Evolutionary conservation across 1,140 invertebrate genomes (phyloP).

Genomic region (Pteromalus puparum): DNA sequence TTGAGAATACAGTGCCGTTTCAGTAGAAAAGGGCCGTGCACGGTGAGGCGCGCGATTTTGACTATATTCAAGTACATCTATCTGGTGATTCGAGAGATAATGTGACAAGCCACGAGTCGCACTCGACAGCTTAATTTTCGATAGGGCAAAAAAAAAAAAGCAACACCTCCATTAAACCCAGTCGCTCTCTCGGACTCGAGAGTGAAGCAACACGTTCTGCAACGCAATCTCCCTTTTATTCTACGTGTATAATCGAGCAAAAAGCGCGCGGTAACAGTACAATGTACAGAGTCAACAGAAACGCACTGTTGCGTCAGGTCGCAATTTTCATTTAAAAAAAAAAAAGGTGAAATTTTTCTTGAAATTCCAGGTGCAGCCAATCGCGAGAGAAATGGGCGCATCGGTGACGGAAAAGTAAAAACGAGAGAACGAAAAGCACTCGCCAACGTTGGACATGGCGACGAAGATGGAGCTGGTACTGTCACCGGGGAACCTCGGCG

Average conservation of each 20-base stretch:
- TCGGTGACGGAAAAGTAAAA: background rate
- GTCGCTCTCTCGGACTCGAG: background rate
- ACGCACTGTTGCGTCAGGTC: background rate
- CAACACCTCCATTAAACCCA: background rate
- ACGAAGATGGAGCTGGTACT: conserved; percentile 75
- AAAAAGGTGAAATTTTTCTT: background rate
- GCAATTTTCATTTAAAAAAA: background rate
- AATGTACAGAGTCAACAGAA: background rate
- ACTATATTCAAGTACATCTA: too few relatives aligned
- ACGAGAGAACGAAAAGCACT: background rate
- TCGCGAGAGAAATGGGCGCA: conserved; percentile 2
- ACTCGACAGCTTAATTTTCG: background rate
- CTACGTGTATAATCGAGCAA: conserved; percentile 1
- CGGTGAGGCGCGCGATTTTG: too few relatives aligned
- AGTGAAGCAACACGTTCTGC: background rate
- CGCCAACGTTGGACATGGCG: background rate
- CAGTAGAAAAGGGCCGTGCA: too few relatives aligned
- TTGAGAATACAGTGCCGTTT: too few relatives aligned
- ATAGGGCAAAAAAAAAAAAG: background rate
- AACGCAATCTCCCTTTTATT: background rate
- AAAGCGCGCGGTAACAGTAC: background rate
- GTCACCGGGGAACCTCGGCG: conserved; percentile 66
- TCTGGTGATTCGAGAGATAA: too few relatives aligned
- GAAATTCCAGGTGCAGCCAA: background rate
- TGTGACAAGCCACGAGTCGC: too few relatives aligned